Base-by-base conservation (phyloP, 2,113 vertebrate genomes). In the Osmerus eperlanus region DNA sequence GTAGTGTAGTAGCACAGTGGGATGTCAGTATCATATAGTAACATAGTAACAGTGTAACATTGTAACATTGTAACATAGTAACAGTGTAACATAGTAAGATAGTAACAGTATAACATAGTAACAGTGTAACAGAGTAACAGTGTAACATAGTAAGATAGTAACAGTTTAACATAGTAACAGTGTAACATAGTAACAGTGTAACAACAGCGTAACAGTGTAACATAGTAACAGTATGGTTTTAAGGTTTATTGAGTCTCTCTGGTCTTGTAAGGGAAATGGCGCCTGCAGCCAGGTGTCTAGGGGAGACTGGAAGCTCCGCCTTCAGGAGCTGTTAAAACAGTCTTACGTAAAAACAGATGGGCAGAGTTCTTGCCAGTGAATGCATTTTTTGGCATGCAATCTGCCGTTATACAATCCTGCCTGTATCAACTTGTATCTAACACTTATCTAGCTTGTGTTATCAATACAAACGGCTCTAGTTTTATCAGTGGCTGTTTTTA, bases 201-300 rank as follows among this genome's bases (percentile, higher is more conserved):
- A 9, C 6, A 41, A n/a, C n/a, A n/a, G n/a, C n/a, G 36, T 47
- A 47, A 47, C 41, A 47, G 41, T 47, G 41, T 12, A 47, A 5
- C 41, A 11, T 12, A 47, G 41, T 47, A 11, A 47, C 9, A 47
- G 9, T 47, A 47, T 47, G 41, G 41, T 47, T 47, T 0, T 47
- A 47, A 11, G 41, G 41, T 68, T 67, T 78, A 65, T 77, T 78
- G 55, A 56, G 62, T 73, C 58, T 4, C 53, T 70, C 51, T 78
- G 15, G 61, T 78, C 78, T 61, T 82, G 79, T 74, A 84, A 78
- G 78, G 55, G 36, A 72, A 56, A 41, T 13, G 3, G 19, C 73
- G 23, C 68, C 62, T 69, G 21, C 60, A 16, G 63, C 61, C 60
- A 59, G 67, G 25, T 76, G 76, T 29, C n/a, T 63, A 41, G 9